Base-by-base conservation (phyloP, 2,888 invertebrate species). In the Portevinia maculata region DNA sequence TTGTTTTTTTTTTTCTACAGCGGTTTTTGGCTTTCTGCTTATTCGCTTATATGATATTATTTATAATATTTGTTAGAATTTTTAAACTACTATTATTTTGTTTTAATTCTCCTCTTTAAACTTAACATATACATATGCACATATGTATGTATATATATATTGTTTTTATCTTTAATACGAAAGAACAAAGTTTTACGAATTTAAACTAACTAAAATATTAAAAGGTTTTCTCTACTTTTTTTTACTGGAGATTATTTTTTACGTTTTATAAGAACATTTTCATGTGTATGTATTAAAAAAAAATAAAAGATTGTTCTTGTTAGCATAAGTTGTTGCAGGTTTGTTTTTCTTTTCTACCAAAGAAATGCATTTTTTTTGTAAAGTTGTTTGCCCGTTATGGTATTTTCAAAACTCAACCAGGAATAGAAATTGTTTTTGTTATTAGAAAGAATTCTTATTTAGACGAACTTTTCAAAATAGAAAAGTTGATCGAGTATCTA, bases 61-160 rank as follows among this genome's bases (percentile, higher is more conserved):
- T 69, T 50, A 15, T 41, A 64, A 84, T 84, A 79, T 79, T 81
- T 76, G 76, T 76, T 81, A 76, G 76, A 81, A 76, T 81, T 81
- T 64, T 79, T 79, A 76, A 81, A 76, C 76, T 76, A 81, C 76
- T 76, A 81, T 76, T 71, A 46, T 69, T 73, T 53, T 32, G 30
- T 65, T 60, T 39, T 24, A 24, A 24, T 24, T 53, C 41, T 67
- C 39, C 32, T 41, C 34, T 62, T 76, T 57, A 73, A 84, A 84
- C 78, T 84, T 81, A 81, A 81, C 81, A 76, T 71, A 70, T 81
- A 71, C 69, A 75, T 75, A 75, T 79, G 55, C 50, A 60, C 41
- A 62, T 52, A 55, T 64, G 28, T 28, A 53, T 75, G 69, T 55
- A 74, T 74, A 60, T 74, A 62, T 60, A 52, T 60, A 65, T 28